Evolutionary conservation across 2,888 invertebrate species (phyloP).

Genomic region (Chaitophorus viminalis): DNA sequence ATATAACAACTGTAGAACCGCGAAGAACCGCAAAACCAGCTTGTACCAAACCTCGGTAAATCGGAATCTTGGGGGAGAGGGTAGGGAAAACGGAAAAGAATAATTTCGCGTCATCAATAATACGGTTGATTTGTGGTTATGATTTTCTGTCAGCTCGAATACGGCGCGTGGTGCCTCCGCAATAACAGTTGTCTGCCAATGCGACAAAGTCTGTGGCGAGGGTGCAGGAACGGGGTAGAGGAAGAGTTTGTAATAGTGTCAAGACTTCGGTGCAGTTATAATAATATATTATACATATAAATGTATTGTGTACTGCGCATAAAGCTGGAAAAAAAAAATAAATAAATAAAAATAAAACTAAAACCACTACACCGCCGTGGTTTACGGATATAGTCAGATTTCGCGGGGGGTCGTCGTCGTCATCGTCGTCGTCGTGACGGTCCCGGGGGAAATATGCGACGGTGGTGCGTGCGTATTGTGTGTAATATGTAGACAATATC

Average conservation of each 20-base stretch:
- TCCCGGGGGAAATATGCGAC: conserved; percentile 49
- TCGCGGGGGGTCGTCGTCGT: neutral
- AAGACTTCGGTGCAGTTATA: neutral
- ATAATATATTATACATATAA: neutral
- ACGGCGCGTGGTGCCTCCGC: neutral
- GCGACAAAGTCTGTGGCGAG: neutral
- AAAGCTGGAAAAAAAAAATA: neutral
- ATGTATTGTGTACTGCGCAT: neutral
- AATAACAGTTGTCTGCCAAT: neutral
- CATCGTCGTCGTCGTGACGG: neutral
- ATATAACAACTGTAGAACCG: no score
- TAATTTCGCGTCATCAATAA: no score
- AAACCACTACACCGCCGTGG: conserved; percentile 8
- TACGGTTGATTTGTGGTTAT: neutral
- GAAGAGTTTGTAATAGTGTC: neutral
- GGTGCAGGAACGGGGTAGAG: neutral
- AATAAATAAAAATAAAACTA: conserved; percentile 18
- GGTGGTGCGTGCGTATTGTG: neutral
- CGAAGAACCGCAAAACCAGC: no score
- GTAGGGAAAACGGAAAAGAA: no score
- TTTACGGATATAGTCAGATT: conserved; percentile 19
- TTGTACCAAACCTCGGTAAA: no score
- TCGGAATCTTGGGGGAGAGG: no score
- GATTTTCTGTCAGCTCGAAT: neutral
- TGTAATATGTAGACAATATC: neutral